Evolutionary conservation across 1,140 invertebrate genomes (phyloP).

Genomic region (Harlomillsia oculata): DNA sequence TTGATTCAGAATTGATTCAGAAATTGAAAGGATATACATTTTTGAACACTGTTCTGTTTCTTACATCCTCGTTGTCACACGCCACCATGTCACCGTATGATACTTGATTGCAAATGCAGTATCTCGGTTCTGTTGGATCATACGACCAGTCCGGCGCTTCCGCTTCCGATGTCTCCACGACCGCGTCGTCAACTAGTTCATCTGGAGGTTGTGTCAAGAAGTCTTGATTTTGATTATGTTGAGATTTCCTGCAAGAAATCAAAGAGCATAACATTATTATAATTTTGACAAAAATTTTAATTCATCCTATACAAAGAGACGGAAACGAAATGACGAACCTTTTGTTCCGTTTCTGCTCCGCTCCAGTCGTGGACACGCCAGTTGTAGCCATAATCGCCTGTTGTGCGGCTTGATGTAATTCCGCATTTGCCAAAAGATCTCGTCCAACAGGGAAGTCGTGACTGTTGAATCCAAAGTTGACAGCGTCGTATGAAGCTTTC

Average conservation of each 20-base stretch:
- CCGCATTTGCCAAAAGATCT: slow-evolving; percentile 52
- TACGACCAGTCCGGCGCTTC: slow-evolving; percentile 63
- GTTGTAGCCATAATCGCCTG: slow-evolving; percentile 58
- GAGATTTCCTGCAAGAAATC: slow-evolving; percentile 21
- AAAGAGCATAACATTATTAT: background rate
- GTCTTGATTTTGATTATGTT: slow-evolving; percentile 26
- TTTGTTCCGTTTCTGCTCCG: slow-evolving; percentile 32
- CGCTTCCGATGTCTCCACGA: slow-evolving; percentile 34
- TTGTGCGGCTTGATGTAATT: slow-evolving; percentile 50
- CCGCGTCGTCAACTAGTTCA: slow-evolving; percentile 40
- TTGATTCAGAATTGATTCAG: too few species aligned
- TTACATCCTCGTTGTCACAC: slow-evolving; percentile 91
- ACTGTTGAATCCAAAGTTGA: slow-evolving; percentile 49
- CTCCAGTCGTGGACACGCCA: background rate
- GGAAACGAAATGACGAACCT: slow-evolving; percentile 2
- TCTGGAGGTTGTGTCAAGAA: slow-evolving; percentile 12
- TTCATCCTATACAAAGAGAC: background rate
- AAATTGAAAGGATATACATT: too few species aligned
- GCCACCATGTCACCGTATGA: slow-evolving; percentile 99
- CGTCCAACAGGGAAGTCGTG: slow-evolving; percentile 53
- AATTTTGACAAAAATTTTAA: too few species aligned
- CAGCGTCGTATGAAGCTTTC: slow-evolving; percentile 87
- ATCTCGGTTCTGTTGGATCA: slow-evolving; percentile 87
- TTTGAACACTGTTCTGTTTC: slow-evolving; percentile 31
- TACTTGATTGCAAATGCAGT: slow-evolving; percentile 95